These are phyloP conservation scores for Athalia cordata DNA, from an alignment of 2,888 invertebrate genomes.

Conservation along the genomic window DNA sequence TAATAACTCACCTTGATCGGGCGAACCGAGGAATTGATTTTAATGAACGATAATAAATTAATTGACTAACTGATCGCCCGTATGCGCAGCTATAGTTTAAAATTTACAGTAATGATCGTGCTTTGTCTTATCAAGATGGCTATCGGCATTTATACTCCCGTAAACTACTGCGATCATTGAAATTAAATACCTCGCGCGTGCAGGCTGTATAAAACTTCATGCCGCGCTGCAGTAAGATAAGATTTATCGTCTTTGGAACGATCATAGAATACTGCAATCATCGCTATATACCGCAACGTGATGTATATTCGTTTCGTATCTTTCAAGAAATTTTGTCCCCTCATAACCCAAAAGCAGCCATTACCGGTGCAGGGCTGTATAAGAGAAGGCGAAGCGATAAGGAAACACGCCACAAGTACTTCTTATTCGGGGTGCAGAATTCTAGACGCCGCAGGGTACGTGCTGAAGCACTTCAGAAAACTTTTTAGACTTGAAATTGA, in stretches of 20 bases:
- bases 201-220: neutral
- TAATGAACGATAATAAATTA: no score
- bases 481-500: constrained; percentile 14
- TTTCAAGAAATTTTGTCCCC: constrained; percentile 3
- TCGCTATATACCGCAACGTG: no score
- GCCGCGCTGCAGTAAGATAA: constrained; percentile 23
- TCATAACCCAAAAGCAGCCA: constrained; percentile 12
- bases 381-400: constrained; percentile 8
- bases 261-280: neutral
- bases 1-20: no score
- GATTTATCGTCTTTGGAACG: neutral
- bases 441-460: neutral
- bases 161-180: neutral
- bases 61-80: no score
- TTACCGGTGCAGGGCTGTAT: neutral
- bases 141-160: neutral
- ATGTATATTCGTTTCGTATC: neutral
- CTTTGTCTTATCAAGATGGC: no score
- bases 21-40: no score
- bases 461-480: constrained; percentile 17
- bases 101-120: no score
- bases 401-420: neutral
- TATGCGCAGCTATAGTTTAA: no score
- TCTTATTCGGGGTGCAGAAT: neutral
- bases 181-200: no score